These are phyloP conservation scores for Nowickia ferox DNA, from an alignment of 2,888 invertebrate species.

Conservation along the genomic window DNA sequence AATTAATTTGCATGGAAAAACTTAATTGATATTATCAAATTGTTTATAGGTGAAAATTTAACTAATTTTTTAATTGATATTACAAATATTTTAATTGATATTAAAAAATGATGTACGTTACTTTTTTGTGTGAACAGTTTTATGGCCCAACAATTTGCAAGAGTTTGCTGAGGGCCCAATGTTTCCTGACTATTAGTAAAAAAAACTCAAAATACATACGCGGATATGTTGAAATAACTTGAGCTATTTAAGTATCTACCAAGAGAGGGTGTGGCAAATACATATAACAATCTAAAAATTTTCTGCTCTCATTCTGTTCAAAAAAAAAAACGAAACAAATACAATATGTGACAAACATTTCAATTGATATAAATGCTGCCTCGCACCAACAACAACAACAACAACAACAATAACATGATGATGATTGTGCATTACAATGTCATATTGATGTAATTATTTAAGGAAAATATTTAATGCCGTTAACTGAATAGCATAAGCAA, in stretches of 20 bases:
- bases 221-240: too few species aligned
- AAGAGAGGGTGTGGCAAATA: neutral
- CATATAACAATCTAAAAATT: neutral
- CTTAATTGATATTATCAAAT: too few species aligned
- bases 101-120: too few species aligned
- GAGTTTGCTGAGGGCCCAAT: too few species aligned
- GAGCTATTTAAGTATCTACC: neutral
- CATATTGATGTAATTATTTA: constrained; percentile 48
- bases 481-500: constrained; percentile 23
- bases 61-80: too few species aligned
- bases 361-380: constrained; percentile 41
- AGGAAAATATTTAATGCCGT: neutral
- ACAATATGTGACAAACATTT: constrained; percentile 10
- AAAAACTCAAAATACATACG: too few species aligned
- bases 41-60: too few species aligned
- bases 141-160: too few species aligned
- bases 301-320: neutral
- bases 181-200: too few species aligned
- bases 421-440: constrained; percentile 50
- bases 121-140: too few species aligned
- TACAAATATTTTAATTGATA: too few species aligned
- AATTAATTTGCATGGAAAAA: too few species aligned
- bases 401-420: neutral
- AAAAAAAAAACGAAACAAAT: neutral
- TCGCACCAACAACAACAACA: neutral